These are phyloP conservation scores for Benitochromis conjunctus DNA, from an alignment of 2,113 vertebrate species.

Conservation along the genomic window DNA sequence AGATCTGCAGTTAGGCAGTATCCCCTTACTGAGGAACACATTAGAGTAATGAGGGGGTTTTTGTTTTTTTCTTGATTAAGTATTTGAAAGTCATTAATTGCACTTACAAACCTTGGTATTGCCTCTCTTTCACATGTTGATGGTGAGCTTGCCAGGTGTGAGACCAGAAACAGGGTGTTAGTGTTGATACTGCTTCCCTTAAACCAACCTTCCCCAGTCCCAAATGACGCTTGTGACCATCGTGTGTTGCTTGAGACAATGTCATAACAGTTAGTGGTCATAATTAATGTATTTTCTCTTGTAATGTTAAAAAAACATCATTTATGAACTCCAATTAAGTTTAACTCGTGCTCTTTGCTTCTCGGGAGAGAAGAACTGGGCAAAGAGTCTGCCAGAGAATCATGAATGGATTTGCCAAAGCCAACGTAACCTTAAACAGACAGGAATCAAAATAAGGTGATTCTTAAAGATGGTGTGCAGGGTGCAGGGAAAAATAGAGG, in stretches of 20 bases:
- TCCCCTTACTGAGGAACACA: neutral
- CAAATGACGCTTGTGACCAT: neutral
- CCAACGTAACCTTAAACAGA: neutral
- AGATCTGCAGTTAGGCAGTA: neutral
- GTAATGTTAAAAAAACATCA: neutral
- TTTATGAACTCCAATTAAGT: neutral
- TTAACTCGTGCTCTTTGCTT: neutral
- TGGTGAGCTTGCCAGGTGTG: fast-evolving
- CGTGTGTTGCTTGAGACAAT: neutral
- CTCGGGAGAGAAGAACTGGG: neutral
- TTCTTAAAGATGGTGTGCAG: neutral
- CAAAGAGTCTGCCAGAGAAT: neutral
- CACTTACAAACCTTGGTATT: neutral
- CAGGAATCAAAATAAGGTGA: neutral
- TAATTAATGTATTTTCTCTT: neutral
- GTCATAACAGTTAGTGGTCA: fast-evolving
- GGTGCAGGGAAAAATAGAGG: too few species aligned
- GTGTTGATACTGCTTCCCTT: neutral
- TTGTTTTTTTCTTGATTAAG: neutral
- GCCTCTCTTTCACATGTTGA: neutral
- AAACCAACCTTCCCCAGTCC: neutral
- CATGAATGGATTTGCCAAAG: neutral
- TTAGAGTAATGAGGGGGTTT: neutral
- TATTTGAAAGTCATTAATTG: neutral
- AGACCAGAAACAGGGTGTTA: neutral